Evolutionary conservation across 1,140 invertebrate species (phyloP).

Genomic region (Periplaneta americana): DNA sequence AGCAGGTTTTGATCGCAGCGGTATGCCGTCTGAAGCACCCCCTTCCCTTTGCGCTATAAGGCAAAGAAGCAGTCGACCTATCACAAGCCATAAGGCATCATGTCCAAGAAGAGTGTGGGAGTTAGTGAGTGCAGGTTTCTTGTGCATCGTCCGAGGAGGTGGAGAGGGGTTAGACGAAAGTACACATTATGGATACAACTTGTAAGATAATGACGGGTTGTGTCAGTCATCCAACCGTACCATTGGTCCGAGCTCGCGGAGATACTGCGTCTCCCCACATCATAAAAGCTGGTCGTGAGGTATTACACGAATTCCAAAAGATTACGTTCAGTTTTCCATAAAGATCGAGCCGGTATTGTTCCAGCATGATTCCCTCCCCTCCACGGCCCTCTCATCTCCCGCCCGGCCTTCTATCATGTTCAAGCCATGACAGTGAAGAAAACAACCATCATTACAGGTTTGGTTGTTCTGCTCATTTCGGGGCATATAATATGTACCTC

Average conservation of each 20-base stretch:
- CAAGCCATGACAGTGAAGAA: not conserved
- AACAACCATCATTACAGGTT: not conserved
- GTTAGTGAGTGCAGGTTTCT: not conserved
- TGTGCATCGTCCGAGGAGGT: not conserved
- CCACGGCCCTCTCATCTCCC: not conserved
- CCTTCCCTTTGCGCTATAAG: not conserved
- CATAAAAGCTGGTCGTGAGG: not conserved
- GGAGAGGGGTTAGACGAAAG: not conserved
- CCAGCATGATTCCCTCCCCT: not conserved
- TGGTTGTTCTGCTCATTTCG: not conserved
- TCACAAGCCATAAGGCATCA: not conserved
- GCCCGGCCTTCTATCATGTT: not conserved
- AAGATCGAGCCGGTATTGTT: not conserved
- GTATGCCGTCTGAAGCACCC: not conserved
- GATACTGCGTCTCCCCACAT: not conserved
- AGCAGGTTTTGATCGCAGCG: too few relatives aligned
- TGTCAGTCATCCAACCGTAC: conserved; percentile 12
- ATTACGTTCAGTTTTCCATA: not conserved
- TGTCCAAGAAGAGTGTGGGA: not conserved
- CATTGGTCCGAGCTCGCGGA: not conserved
- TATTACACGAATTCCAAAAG: not conserved
- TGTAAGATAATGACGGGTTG: conserved; percentile 10
- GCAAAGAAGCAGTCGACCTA: not conserved
- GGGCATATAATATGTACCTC: too few relatives aligned
- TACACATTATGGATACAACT: conserved; percentile 6